Conservation (phyloP, 2,888 invertebrate genomes). For the Hylaea fasciaria region DNA sequence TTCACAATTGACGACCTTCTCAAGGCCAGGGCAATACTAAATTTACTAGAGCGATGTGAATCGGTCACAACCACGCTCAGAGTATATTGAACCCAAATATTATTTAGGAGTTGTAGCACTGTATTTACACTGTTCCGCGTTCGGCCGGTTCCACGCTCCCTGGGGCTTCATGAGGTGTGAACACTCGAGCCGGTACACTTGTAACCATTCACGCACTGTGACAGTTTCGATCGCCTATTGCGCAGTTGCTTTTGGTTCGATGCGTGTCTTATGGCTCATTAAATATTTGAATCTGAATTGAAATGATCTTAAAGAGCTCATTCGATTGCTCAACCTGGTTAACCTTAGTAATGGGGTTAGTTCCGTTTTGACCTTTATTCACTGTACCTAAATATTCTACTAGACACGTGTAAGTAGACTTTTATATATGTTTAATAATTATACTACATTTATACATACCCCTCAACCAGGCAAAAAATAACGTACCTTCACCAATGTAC, state of each 20-base stretch:
- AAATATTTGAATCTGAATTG: conserved; percentile 23
- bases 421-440: too few species aligned
- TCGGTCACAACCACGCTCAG: neutral
- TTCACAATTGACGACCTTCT: too few species aligned
- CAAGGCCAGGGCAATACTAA: too few species aligned
- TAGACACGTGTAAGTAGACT: too few species aligned
- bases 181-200: conserved; percentile 63
- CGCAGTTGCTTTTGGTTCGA: conserved; percentile 17
- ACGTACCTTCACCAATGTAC: too few species aligned
- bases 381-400: neutral
- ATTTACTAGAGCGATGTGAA: neutral
- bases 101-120: conserved; percentile 15
- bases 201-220: conserved; percentile 61
- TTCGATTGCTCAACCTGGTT: conserved; percentile 4
- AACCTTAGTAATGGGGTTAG: conserved; percentile 9
- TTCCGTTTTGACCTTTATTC: conserved; percentile 13
- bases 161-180: conserved; percentile 75
- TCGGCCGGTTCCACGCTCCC: conserved; percentile 67
- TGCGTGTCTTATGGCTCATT: conserved; percentile 22
- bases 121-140: conserved; percentile 19
- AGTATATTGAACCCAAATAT: neutral
- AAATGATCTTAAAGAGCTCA: conserved; percentile 18
- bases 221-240: conserved; percentile 57
- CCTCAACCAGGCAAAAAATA: too few species aligned
- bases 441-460: too few species aligned